Evolutionary conservation across 2,797 vertebrate species (phyloP), one percentile per base, ranked within the genome.

Genomic region (Rhynchotus rufescens): DNA sequence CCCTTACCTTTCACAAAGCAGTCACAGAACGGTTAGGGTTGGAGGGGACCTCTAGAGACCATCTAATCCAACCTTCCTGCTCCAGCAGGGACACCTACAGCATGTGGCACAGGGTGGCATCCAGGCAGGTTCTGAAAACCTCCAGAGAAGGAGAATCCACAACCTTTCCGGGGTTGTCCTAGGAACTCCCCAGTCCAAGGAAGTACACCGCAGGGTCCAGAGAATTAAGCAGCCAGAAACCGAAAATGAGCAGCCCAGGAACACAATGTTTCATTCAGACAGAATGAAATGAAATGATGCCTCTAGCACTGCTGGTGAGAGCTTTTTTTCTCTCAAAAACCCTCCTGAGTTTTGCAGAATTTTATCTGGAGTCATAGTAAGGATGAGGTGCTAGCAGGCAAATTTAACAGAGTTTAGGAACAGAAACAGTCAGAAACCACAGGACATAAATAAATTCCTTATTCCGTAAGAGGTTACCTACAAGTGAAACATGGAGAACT

Each of bases 171-270:
- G 40, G 40, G 40, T 14, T 40, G 40, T 40, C 40, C 40, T 40
- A 40, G 40, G 12, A 40, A 40, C 40, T 40, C 40, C 40, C 13
- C 40, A 40, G 79, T 30, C 73, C 14, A 22, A 17, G 5, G 34
- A 93, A 5, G n/a, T n/a, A 52, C 0, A 0, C 20, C 36, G 30
- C 16, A 73, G 47, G 28, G 16, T 64, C 34, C 15, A 28, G 47
- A 84, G 38, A 81, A 75, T 25, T 0, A 36, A 28, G 30, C 30
- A 79, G 49, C 11, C 26, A 79, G 23, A 67, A n/a, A 44, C 1
- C 15, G 45, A 56, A 60, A 59, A 32, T 5, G 12, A 74, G 28
- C 38, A 22, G 40, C 6, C 40, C 64, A 45, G 68, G 64, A 74
- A 76, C 1, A 15, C 38, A 73, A 36, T 1, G 0, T 22, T 91